A percentile compares a stretch with the other conserved stretches of the same genome.
phyloP scores from a whole-genome alignment of 1,140 invertebrate genomes.

The Lasioglossum albipes region DNA sequence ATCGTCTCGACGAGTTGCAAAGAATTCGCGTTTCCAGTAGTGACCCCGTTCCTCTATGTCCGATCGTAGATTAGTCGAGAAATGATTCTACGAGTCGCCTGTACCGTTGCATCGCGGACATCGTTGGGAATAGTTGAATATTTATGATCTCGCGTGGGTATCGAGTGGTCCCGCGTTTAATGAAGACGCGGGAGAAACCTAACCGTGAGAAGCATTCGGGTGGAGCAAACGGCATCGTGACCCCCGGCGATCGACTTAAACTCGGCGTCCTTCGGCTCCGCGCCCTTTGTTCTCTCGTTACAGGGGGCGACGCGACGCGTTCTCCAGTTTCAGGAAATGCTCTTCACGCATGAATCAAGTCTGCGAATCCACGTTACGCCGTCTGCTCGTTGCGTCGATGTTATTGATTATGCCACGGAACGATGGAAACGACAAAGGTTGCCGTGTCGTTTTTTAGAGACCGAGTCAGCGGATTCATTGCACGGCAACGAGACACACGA shows the following conservation, averaged over 20 bases:
- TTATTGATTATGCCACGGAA: constrained; percentile 5
- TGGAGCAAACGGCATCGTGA: constrained; percentile 12
- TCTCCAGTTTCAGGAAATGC: constrained; percentile 47
- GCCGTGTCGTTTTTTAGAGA: not conserved
- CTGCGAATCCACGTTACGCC: not conserved
- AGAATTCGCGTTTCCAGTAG: not conserved
- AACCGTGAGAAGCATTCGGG: constrained; percentile 23
- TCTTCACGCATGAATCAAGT: constrained; percentile 15
- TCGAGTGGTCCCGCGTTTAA: constrained; percentile 7
- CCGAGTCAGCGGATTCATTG: not conserved
- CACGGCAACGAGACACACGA: not conserved
- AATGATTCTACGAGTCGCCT: constrained; percentile 28
- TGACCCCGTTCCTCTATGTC: not conserved
- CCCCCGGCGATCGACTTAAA: constrained; percentile 40
- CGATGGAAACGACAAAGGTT: not conserved
- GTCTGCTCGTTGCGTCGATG: constrained; percentile 6
- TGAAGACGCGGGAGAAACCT: constrained; percentile 1
- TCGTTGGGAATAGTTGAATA: constrained; percentile 7
- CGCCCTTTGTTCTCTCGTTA: constrained; percentile 44
- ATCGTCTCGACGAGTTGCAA: not conserved
- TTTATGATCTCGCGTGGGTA: not conserved
- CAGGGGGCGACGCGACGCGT: constrained; percentile 5
- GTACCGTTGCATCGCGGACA: constrained; percentile 23
- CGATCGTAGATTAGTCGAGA: not conserved
- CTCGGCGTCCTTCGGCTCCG: constrained; percentile 21